Percentiles rank a stretch among this genome's conserved stretches.
These are phyloP conservation scores for Numida meleagris DNA, from an alignment of 2,113 vertebrate genomes.

Conservation along the genomic window DNA sequence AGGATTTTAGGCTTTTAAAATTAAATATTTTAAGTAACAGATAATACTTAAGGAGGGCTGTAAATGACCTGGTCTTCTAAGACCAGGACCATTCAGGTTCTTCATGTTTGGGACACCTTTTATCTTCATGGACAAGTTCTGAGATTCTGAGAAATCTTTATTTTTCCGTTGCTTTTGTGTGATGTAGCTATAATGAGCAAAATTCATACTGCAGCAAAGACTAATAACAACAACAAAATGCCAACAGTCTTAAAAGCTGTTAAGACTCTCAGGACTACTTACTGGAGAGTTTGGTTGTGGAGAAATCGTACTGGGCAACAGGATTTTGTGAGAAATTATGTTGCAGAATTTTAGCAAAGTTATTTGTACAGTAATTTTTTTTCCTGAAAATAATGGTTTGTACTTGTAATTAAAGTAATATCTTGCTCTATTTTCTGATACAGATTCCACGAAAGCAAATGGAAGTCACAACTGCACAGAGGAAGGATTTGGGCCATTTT, in stretches of 20 bases:
- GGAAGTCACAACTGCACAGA: neutral
- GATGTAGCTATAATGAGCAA: neutral
- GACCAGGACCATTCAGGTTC: neutral
- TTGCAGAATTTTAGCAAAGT: neutral
- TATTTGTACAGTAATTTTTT: neutral
- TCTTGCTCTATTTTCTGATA: neutral
- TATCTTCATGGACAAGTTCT: neutral
- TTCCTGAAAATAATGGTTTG: constrained; percentile 1
- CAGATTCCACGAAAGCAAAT: neutral
- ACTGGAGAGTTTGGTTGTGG: neutral
- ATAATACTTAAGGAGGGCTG: neutral
- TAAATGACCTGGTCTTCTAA: neutral
- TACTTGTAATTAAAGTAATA: neutral
- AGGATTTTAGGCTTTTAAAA: neutral
- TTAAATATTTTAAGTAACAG: neutral
- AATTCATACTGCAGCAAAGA: neutral
- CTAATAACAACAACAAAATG: neutral
- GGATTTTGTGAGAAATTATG: neutral
- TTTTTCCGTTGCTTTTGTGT: neutral
- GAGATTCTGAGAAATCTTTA: neutral
- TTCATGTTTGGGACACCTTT: neutral
- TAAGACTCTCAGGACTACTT: neutral
- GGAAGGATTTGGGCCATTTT: neutral
- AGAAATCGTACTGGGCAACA: neutral
- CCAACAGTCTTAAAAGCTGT: neutral